phyloP scores from a whole-genome alignment of 2,888 invertebrate genomes.

The Clanis bilineata region DNA sequence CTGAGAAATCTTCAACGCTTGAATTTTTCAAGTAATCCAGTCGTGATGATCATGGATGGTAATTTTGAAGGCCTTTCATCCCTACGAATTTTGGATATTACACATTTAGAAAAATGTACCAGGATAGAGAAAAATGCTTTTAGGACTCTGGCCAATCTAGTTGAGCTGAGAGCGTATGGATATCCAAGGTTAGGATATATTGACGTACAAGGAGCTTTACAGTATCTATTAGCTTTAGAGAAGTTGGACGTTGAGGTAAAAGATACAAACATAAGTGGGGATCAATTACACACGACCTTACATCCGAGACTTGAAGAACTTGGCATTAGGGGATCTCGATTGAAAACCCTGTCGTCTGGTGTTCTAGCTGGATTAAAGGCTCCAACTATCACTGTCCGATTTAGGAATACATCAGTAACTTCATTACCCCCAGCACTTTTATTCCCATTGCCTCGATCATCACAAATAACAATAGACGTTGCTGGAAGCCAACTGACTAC shows the following conservation, averaged over 20 bases:
- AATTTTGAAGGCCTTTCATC: conserved; percentile 88
- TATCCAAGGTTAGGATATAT: conserved; percentile 91
- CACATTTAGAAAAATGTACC: conserved; percentile 85
- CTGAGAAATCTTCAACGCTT: conserved; percentile 87
- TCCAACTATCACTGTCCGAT: conserved; percentile 85
- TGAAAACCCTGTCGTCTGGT: conserved; percentile 91
- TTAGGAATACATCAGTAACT: conserved; percentile 91
- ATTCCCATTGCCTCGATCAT: conserved; percentile 93
- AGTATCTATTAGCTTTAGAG: conserved; percentile 87
- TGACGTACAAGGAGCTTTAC: conserved; percentile 92
- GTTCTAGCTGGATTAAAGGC: conserved; percentile 92
- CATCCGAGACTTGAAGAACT: conserved; percentile 90
- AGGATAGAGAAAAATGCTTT: conserved; percentile 93
- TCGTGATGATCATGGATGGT: conserved; percentile 87
- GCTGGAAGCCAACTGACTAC: conserved; percentile 89
- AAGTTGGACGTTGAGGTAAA: conserved; percentile 92
- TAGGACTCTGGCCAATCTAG: conserved; percentile 86
- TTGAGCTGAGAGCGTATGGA: conserved; percentile 86
- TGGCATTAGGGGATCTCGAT: conserved; percentile 87
- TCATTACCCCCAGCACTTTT: conserved; percentile 90
- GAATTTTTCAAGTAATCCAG: conserved; percentile 93
- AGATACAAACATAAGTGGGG: conserved; percentile 90
- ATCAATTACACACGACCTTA: conserved; percentile 89
- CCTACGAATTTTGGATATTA: conserved; percentile 84
- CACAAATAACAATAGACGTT: conserved; percentile 89